Base-by-base conservation (phyloP, 2,888 invertebrate species). In the Autographa gamma region DNA sequence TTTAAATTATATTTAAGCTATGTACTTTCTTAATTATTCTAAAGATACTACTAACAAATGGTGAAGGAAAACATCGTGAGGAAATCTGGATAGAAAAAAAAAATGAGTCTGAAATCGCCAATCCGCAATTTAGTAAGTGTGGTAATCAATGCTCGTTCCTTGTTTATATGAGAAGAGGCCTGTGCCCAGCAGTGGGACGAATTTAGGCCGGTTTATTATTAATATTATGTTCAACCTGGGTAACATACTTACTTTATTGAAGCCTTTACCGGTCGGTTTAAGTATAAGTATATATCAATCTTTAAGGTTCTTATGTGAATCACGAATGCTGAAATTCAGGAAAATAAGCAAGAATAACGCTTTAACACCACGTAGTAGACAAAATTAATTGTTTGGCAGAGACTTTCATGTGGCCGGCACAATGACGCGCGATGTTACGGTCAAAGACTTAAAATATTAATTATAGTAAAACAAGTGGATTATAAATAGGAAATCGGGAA, bases 381-480 rank as follows among this genome's bases (percentile, higher is more conserved):
- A 43, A 43, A 43, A 43, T 5, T 43, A 43, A 43, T 43, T n/a
- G 48, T 48, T 48, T 48, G 48, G 48, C 48, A 48, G 5, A 48
- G n/a, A 48, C n/a, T n/a, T 48, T 48, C n/a, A 7, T n/a, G 48
- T 48, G n/a, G n/a, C 8, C n/a, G n/a, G 11, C 48, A 48, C 48
- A n/a, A 48, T 48, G 48, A 48, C 48, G 48, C 48, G 48, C 48
- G 48, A 48, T 48, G 48, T 48, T 48, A 48, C n/a, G n/a, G 48
- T 48, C 48, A 48, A 48, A 48, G n/a, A 48, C 48, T 48, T 48
- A 48, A 48, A 48, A 48, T 48, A 48, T 48, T 48, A 48, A 48
- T n/a, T 48, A 6, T 48, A n/a, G n/a, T n/a, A n/a, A n/a, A 43
- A 43, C n/a, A 48, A 48, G n/a, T 48, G 48, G n/a, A 16, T n/a